phyloP scores from a whole-genome alignment of 2,888 invertebrate genomes.

The Tenthredo scrophulariae region DNA sequence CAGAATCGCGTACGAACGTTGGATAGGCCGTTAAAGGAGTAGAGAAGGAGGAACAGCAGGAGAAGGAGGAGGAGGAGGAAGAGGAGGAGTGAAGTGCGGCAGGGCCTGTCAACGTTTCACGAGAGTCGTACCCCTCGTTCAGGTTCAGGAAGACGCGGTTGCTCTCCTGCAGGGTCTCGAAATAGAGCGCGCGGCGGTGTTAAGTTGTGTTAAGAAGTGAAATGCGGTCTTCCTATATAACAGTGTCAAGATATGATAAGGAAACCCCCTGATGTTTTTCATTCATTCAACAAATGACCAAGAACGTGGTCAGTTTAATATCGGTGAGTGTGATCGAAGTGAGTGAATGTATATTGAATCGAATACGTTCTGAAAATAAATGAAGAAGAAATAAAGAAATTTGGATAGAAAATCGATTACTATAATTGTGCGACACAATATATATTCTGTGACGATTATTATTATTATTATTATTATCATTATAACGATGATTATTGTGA shows the following conservation, averaged over 20 bases:
- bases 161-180: slow-evolving; percentile 1
- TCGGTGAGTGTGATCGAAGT: not conserved
- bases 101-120: slow-evolving; percentile 31
- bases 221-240: not conserved
- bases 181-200: not conserved
- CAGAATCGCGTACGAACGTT: not conserved
- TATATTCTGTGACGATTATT: not conserved
- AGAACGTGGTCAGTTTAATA: not conserved
- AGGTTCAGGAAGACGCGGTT: slow-evolving; percentile 14
- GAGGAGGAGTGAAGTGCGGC: slow-evolving; percentile 26
- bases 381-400: not conserved
- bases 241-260: not conserved
- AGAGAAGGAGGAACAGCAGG: not conserved
- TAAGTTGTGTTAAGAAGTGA: not conserved
- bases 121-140: slow-evolving; percentile 23
- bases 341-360: not conserved
- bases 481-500: not conserved
- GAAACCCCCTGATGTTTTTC: not conserved
- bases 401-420: not conserved
- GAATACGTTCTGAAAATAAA: not conserved
- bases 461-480: not conserved
- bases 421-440: not conserved
- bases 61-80: not conserved
- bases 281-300: not conserved
- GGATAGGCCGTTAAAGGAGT: slow-evolving; percentile 12